Conservation (phyloP, 2,113 vertebrate genomes). For the Ariopsis seemanni region DNA sequence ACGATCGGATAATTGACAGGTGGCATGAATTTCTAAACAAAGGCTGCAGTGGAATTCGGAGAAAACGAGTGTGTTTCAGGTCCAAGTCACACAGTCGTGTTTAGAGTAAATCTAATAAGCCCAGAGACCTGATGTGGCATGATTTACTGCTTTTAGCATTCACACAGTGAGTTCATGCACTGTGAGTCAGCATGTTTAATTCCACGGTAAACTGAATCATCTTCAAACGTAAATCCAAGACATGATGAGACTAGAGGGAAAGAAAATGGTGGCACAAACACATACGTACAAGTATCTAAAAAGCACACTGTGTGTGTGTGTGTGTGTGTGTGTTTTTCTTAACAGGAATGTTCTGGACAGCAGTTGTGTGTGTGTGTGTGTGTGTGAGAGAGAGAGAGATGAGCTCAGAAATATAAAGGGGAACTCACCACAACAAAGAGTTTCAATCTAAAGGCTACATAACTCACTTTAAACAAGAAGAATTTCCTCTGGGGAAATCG, state of each 20-base stretch:
- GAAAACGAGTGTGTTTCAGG: neutral
- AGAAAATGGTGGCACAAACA: neutral
- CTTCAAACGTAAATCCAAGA: neutral
- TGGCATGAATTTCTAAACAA: neutral
- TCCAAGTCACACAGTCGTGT: neutral
- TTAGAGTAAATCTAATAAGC: neutral
- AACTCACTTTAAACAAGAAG: conserved; percentile 22
- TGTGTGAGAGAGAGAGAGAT: too few relatives aligned
- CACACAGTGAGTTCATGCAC: neutral
- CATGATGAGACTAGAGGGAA: neutral
- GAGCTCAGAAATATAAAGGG: neutral
- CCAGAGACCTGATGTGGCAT: neutral
- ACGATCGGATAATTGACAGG: neutral
- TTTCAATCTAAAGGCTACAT: conserved; percentile 11
- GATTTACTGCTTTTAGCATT: neutral
- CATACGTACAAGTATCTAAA: neutral
- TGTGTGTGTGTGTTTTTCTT: neutral
- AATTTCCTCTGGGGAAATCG: neutral
- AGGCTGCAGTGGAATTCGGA: neutral
- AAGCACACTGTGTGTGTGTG: neutral
- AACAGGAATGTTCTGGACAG: neutral
- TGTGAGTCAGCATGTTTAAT: neutral
- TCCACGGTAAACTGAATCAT: neutral
- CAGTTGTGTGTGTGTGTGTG: neutral
- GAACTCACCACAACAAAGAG: conserved; percentile 1